These are phyloP conservation scores for Calycopis cecrops DNA, from an alignment of 1,140 invertebrate genomes.

Conservation along the genomic window DNA sequence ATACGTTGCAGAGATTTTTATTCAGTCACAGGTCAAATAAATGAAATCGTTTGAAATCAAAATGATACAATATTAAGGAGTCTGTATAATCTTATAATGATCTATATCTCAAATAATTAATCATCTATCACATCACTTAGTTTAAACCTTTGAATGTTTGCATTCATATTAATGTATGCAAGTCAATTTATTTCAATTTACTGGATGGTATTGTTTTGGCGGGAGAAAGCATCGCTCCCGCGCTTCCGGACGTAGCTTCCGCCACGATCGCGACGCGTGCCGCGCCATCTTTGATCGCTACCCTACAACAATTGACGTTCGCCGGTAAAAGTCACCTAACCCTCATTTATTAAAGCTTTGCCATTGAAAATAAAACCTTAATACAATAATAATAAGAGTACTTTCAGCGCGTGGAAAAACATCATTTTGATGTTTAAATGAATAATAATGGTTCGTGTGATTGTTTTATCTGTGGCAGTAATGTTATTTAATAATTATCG, in stretches of 20 bases:
- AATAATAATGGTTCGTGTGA: conserved; percentile 29
- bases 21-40: no score
- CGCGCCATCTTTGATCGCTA: conserved; percentile 64
- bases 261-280: conserved; percentile 65
- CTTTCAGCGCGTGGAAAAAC: conserved; percentile 1
- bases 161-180: conserved; percentile 50
- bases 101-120: no score
- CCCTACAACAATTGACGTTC: conserved; percentile 55
- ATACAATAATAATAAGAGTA: conserved; percentile 12
- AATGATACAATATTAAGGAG: no score
- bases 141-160: conserved; percentile 27
- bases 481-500: conserved; percentile 69
- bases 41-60: no score
- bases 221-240: conserved; percentile 51
- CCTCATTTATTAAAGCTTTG: conserved; percentile 21
- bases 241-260: conserved; percentile 61
- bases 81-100: no score
- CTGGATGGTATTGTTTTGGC: conserved; percentile 64
- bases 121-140: no score
- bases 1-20: no score
- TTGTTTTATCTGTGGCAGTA: conserved; percentile 62
- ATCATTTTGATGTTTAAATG: conserved; percentile 22
- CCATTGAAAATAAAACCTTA: conserved; percentile 19
- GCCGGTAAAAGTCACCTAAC: conserved; percentile 49
- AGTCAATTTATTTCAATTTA: conserved; percentile 75